phyloP scores from a whole-genome alignment of 2,888 invertebrate genomes.

The Zaprionus bogoriensis region DNA sequence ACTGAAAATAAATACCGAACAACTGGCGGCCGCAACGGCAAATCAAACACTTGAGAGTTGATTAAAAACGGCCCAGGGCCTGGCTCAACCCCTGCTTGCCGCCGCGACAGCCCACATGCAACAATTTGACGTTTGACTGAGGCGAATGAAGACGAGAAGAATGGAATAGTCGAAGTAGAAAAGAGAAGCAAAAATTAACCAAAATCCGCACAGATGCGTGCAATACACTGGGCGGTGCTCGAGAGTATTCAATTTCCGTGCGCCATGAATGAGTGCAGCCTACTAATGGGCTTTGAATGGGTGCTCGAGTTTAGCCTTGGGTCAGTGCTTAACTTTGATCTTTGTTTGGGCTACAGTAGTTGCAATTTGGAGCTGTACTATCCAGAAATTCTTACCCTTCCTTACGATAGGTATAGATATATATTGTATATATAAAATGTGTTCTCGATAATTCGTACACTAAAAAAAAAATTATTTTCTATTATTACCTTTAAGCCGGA shows the following conservation, averaged over 20 bases:
- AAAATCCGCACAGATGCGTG: constrained; percentile 71
- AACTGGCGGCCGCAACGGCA: constrained; percentile 61
- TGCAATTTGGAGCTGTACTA: not conserved
- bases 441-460: too few species aligned
- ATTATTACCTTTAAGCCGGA: too few species aligned
- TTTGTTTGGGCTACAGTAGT: not conserved
- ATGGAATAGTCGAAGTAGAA: not conserved
- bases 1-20: constrained; percentile 51
- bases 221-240: constrained; percentile 19
- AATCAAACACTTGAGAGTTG: constrained; percentile 74
- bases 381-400: too few species aligned
- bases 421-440: too few species aligned
- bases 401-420: too few species aligned
- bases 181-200: constrained; percentile 1
- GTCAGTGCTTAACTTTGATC: constrained; percentile 44
- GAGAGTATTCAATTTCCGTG: constrained; percentile 22
- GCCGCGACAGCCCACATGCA: constrained; percentile 59
- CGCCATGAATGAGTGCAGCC: constrained; percentile 25
- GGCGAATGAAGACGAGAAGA: constrained; percentile 20
- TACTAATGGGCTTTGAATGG: constrained; percentile 31
- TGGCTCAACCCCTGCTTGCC: not conserved
- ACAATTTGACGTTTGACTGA: constrained; percentile 70
- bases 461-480: too few species aligned
- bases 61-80: constrained; percentile 57
- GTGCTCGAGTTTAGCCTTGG: constrained; percentile 22